phyloP scores from a whole-genome alignment of 53 echinoderm and acorn worm genomes.

The Hippasteria phrygiana region DNA sequence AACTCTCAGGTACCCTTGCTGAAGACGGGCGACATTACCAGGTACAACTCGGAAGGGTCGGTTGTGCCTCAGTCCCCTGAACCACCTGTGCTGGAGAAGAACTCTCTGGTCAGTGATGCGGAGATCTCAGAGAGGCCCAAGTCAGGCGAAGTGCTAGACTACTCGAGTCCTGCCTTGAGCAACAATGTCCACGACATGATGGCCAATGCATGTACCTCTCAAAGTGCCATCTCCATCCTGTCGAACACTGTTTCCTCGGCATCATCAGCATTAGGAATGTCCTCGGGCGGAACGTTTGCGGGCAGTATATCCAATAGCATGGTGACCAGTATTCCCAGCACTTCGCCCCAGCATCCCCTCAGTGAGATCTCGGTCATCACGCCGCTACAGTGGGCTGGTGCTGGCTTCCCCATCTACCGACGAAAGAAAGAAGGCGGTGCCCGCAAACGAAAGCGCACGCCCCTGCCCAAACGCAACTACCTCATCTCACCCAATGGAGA shows the following conservation, averaged over 20 bases:
- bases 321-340: constrained; percentile 62
- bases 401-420: constrained; percentile 69
- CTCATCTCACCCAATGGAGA: constrained; percentile 81
- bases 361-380: constrained; percentile 82
- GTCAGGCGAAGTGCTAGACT: constrained; percentile 70
- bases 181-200: constrained; percentile 66
- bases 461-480: constrained; percentile 86
- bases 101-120: constrained; percentile 30
- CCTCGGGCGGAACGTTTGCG: constrained; percentile 47
- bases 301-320: constrained; percentile 62
- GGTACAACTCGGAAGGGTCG: constrained; percentile 61
- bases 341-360: constrained; percentile 71
- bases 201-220: constrained; percentile 68
- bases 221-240: constrained; percentile 66
- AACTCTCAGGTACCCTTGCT: constrained; percentile 61
- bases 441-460: constrained; percentile 88
- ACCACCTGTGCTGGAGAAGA: constrained; percentile 68
- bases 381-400: constrained; percentile 73
- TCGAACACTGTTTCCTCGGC: constrained; percentile 54
- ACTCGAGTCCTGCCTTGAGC: constrained; percentile 53
- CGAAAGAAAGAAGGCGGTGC: constrained; percentile 89
- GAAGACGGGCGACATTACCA: constrained; percentile 18
- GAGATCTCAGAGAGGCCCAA: constrained; percentile 58
- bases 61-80: constrained; percentile 57
- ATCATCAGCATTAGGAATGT: constrained; percentile 52